Base-by-base conservation (phyloP, 2,113 vertebrate species). In the Ictalurus furcatus region DNA sequence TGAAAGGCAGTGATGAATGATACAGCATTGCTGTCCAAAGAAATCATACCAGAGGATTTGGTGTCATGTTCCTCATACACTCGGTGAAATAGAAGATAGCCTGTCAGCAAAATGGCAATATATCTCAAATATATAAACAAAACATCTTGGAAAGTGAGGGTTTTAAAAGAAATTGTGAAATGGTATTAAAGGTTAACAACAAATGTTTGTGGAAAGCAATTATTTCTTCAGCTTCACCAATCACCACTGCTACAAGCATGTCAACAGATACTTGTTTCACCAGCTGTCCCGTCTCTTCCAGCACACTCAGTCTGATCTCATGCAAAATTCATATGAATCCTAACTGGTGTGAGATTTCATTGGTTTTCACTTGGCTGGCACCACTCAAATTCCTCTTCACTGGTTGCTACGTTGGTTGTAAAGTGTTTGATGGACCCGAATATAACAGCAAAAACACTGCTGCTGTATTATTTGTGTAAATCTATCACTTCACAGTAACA, bases 41-140 rank as follows among this genome's bases (percentile, higher is more conserved):
- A 85, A 56, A 54, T 71, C 67, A 71, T 85, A 56, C 84, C 84
- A 85, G 48, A 52, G 56, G 65, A 17, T 84, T 63, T 74, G n/a
- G 54, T 54, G 81, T 76, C 71, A 59, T 59, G 16, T 82, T 82
- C 19, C 11, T 54, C 16, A n/a, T n/a, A n/a, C 14, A 61, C 1
- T 56, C 19, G 2, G 9, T 81, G n/a, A 81, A 58, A 58, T 37
- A 40, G 56, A 83, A 40, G 30, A 59, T 37, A 59, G 19, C 8
- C 52, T 3, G 54, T 56, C 30, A 59, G 80, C 30, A 23, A 61
- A 83, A 83, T 83, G 56, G 30, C 25, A 59, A 14, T 37, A 12
- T 25, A 14, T 61, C 81, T 56, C 54, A 56, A 13, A 56, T 78
- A 78, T 52, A 52, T 52, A 9, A 52, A 52, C 48, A 52, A 52